Evolutionary conservation across 1,140 invertebrate species (phyloP).

Genomic region (Zaprionus kolodkinae): DNA sequence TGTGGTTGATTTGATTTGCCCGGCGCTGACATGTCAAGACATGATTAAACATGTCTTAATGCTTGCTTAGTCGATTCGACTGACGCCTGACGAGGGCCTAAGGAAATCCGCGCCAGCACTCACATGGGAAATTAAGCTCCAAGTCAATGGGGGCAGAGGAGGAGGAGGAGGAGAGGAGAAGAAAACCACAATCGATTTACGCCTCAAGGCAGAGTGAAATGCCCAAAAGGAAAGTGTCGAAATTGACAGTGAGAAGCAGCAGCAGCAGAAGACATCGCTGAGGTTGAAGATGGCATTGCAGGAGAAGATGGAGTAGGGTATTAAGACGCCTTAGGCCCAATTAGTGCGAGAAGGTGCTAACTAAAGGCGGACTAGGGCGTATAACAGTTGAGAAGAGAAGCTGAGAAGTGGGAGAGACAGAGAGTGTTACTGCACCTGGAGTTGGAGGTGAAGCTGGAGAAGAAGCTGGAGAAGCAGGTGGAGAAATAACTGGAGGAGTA

Average conservation of each 20-base stretch:
- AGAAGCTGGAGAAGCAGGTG: no score
- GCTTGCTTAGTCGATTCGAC: conserved; percentile 21
- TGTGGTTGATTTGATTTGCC: conserved; percentile 23
- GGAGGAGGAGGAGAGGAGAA: not conserved
- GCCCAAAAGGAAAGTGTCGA: conserved; percentile 24
- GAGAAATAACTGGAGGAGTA: no score
- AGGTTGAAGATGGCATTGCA: not conserved
- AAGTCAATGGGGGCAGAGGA: not conserved
- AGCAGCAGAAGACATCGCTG: not conserved
- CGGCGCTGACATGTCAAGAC: conserved; percentile 38
- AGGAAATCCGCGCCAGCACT: conserved; percentile 38
- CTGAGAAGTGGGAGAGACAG: not conserved
- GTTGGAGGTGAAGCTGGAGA: no score
- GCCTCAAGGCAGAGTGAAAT: not conserved
- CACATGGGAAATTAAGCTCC: conserved; percentile 65
- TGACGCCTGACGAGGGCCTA: conserved; percentile 29
- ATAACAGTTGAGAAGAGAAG: not conserved
- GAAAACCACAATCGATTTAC: conserved; percentile 28
- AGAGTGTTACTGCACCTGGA: no score
- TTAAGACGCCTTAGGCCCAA: not conserved
- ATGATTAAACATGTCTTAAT: conserved; percentile 65
- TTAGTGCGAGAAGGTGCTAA: no score
- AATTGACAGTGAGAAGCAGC: not conserved
- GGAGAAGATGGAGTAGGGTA: not conserved
- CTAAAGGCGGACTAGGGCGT: not conserved